Evolutionary conservation across 2,888 invertebrate genomes (phyloP).

Genomic region (Drosophila sordidula): DNA sequence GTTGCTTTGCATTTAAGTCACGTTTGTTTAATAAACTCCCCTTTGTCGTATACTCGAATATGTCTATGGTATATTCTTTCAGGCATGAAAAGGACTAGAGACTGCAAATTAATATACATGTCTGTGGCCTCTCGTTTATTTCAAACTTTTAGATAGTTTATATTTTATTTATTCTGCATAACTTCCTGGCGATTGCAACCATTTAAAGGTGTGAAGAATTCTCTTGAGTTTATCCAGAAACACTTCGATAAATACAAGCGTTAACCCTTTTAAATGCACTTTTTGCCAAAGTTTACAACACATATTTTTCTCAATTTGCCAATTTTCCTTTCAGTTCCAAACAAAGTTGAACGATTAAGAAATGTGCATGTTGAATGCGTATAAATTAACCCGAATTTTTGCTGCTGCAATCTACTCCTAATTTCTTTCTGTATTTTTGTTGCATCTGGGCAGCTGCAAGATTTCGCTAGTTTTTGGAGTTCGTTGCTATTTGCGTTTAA

Average conservation of each 20-base stretch:
- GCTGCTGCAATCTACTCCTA: too few relatives aligned
- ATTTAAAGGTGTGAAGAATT: constrained; percentile 7
- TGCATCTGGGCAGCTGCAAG: constrained; percentile 4
- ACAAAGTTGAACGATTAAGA: constrained; percentile 48
- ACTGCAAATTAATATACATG: too few relatives aligned
- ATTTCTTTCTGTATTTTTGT: neutral
- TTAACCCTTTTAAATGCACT: constrained; percentile 1
- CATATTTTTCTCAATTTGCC: constrained; percentile 12
- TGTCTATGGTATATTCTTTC: too few relatives aligned
- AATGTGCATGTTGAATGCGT: constrained; percentile 24
- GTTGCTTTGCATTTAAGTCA: too few relatives aligned
- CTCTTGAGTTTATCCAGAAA: constrained; percentile 1
- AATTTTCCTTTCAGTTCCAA: constrained; percentile 8
- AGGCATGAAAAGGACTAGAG: too few relatives aligned
- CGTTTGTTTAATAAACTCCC: too few relatives aligned
- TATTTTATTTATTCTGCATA: neutral
- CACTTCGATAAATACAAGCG: neutral
- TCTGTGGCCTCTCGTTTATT: too few relatives aligned
- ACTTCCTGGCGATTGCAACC: neutral
- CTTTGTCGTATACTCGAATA: too few relatives aligned
- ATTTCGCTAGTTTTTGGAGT: neutral
- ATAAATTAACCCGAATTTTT: constrained; percentile 11
- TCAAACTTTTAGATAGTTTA: too few relatives aligned
- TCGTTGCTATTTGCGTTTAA: constrained; percentile 19
- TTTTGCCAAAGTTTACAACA: constrained; percentile 1